Conservation (phyloP, 2,113 vertebrate species). For the Paradoxurus hermaphroditus region DNA sequence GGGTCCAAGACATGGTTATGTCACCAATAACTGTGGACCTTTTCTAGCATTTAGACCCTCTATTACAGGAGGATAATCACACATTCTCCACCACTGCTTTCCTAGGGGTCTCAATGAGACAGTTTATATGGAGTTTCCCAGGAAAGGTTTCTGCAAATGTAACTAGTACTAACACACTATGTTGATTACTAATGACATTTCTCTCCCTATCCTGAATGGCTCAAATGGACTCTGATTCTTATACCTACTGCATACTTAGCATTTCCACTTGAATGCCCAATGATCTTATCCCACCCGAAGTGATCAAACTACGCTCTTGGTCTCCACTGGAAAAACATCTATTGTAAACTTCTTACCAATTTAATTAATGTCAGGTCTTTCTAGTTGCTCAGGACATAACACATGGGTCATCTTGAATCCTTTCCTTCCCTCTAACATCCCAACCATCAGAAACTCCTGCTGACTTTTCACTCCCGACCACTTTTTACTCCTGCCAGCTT, state of each 20-base stretch:
- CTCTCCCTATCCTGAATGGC: neutral
- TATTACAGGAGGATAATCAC: neutral
- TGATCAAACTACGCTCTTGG: neutral
- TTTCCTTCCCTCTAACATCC: neutral
- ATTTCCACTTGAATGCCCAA: neutral
- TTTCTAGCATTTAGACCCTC: neutral
- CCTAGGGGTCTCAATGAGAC: neutral
- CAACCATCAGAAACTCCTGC: neutral
- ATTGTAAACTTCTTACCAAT: neutral
- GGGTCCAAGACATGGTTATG: neutral
- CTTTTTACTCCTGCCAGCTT: neutral
- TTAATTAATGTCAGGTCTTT: neutral
- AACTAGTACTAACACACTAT: neutral
- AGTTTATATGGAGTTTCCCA: neutral
- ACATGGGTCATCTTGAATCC: neutral
- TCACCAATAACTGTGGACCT: neutral
- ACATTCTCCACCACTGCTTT: neutral
- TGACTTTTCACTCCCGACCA: neutral
- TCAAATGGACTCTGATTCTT: neutral
- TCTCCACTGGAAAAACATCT: neutral
- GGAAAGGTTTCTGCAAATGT: neutral
- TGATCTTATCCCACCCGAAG: neutral
- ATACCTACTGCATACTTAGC: neutral
- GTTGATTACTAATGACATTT: neutral
- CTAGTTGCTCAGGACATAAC: neutral